Base-by-base conservation (phyloP, 1,140 invertebrate genomes). In the Semibalanus balanoides region DNA sequence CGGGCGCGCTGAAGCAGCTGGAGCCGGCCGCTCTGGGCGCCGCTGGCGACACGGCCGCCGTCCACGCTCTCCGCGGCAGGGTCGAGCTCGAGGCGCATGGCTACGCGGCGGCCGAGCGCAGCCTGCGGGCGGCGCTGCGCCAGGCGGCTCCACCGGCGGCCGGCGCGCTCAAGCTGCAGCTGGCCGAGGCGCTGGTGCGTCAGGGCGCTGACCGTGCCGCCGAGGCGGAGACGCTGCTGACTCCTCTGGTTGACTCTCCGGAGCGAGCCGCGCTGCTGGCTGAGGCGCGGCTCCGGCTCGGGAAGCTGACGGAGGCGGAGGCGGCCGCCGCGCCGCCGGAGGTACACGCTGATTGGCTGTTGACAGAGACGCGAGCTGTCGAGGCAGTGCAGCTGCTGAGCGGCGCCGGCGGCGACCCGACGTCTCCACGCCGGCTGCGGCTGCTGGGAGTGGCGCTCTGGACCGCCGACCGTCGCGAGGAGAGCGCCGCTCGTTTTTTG, bases 401-500 rank as follows among this genome's bases (percentile, higher is more conserved):
- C 14, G 51, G 14, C 51, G 22, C 11, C 1, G 14, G 14, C 3
- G 51, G 1, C 51, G 11, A 25, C 51, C 3, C 51, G 51, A 25
- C 51, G 14, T n/a, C n/a, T n/a, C n/a, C n/a, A n/a, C 14, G 22
- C 14, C 7, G 51, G 22, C 51, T 72, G 3, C 70, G 70, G 7
- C 25, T 5, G 70, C 19, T 72, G 25, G 70, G 3, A 3, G 9
- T 30, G n/a, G n/a, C 70, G 29, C 29, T 72, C 28, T 72, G 70
- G 70, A 30, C 11, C n/a, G 29, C 11, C 29, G 70, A n/a, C n/a
- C 5, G 29, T 0, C 28, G n/a, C 28, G 70, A 29, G 70, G 11
- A 72, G 28, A 29, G 25, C 9, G 70, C 29, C 19, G 70, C n/a
- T 3, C 28, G n/a, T 11, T 72, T 92, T 79, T 83, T 92, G 27